Base-by-base conservation (phyloP, 2,797 vertebrate species). In the Hapalemur alaotrensis region DNA sequence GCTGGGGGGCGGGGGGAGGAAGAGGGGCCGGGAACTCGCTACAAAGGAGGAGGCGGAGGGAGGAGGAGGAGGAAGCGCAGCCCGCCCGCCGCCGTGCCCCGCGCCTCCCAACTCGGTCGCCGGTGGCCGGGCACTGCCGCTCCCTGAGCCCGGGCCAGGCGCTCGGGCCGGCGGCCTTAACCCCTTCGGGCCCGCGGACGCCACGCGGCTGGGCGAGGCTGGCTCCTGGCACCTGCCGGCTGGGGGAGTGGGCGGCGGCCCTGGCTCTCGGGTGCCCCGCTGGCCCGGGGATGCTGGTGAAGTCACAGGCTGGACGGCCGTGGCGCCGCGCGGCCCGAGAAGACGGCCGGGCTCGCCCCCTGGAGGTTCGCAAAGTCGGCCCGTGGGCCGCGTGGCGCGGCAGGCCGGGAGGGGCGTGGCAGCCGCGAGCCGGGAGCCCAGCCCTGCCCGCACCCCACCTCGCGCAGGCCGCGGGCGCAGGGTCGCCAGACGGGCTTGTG, bases 1-100 rank as follows among this genome's bases (percentile, higher is more conserved):
- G 96, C 96, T 94, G 96, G 95, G 95, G 95, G 97, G 94, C 97
- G 96, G 96, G 96, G 97, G 97, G 97, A 96, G 95, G 91, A 83
- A 96, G 97, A 78, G 93, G 96, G 96, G 94, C 92, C 91, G 84
- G 97, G 96, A 96, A 86, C 91, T 89, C 75, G 94, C 90, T 93
- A 92, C 90, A 83, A 95, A 97, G 93, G 88, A 83, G 93, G 91
- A 81, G 96, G 90, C 75, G 91, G 95, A 35, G 93, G 94, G 92
- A 61, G 92, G 72, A 61, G 92, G 72, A 61, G 89, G 92, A 61
- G 91, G 95, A 83, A 93, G 96, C 89, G 69, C 90, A 30, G 81
- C 67, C 75, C 57, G 95, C 91, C 76, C 11, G 95, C 87, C 12
- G 80, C 79, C 52, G 32, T 7, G 90, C 67, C 91, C 91, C 72